Conservation (phyloP, 2,113 vertebrate genomes). For the Gymnocephalus cernua region DNA sequence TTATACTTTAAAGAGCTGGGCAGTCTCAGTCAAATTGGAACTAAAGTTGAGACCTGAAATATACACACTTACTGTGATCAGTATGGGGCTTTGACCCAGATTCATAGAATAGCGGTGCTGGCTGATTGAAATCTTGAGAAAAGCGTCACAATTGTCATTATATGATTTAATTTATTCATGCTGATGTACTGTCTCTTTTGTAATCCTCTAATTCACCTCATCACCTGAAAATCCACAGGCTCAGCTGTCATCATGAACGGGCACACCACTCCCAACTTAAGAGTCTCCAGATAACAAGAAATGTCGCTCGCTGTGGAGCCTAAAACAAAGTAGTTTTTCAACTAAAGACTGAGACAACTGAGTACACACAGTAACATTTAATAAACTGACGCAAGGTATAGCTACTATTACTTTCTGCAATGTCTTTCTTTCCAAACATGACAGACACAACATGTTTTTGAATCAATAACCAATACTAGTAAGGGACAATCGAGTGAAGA, state of each 20-base stretch:
- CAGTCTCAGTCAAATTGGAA: conserved; percentile 19
- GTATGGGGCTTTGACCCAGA: conserved; percentile 27
- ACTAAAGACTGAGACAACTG: neutral
- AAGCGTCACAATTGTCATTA: neutral
- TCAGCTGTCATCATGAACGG: neutral
- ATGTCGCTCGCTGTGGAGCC: neutral
- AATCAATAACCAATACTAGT: neutral
- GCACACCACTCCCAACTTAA: neutral
- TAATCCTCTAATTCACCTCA: neutral
- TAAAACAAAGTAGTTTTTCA: neutral
- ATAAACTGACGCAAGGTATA: neutral
- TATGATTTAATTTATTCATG: neutral
- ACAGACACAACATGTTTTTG: neutral
- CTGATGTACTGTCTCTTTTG: neutral
- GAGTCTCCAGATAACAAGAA: neutral
- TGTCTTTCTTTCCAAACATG: conserved; percentile 1
- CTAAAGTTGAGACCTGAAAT: conserved; percentile 13
- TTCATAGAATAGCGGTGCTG: conserved; percentile 1
- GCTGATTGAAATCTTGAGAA: neutral
- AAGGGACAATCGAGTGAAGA: neutral
- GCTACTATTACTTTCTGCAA: neutral
- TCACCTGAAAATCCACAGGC: neutral
- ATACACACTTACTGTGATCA: neutral
- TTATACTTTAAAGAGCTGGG: conserved; percentile 11
- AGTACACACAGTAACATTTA: neutral